These are phyloP conservation scores for Melanaphis sacchari DNA, from an alignment of 1,140 invertebrate species.

Conservation along the genomic window DNA sequence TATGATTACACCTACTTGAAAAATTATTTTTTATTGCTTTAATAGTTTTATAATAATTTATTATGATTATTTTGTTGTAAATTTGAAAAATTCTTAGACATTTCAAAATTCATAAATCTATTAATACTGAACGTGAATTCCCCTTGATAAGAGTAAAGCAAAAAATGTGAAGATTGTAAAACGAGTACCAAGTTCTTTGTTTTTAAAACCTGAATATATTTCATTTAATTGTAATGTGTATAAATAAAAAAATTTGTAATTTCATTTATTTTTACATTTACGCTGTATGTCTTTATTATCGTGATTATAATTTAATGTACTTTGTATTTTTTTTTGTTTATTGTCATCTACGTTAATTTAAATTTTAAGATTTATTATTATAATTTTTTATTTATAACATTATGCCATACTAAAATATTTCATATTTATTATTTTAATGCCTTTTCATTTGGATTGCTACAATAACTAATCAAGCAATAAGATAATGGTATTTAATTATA, in stretches of 20 bases:
- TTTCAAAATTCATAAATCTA: background rate
- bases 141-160: background rate
- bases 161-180: background rate
- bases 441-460: background rate
- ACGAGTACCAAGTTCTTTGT: too few relatives aligned
- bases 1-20: too few relatives aligned
- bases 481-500: background rate
- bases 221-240: background rate
- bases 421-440: background rate
- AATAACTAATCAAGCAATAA: background rate
- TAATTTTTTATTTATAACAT: background rate
- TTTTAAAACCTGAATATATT: too few relatives aligned
- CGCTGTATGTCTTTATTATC: too few relatives aligned
- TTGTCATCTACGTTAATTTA: background rate
- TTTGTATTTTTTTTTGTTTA: background rate
- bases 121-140: background rate
- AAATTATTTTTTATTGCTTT: background rate
- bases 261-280: too few relatives aligned
- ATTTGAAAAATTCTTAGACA: background rate
- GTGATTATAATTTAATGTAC: too few relatives aligned
- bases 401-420: background rate
- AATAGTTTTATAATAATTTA: background rate
- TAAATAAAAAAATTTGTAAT: too few relatives aligned
- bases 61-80: too few relatives aligned
- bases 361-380: background rate